Percentiles rank a stretch among this genome's conserved stretches.
Evolutionary conservation across 2,888 invertebrate species (phyloP).

Genomic region (Encarsia formosa): DNA sequence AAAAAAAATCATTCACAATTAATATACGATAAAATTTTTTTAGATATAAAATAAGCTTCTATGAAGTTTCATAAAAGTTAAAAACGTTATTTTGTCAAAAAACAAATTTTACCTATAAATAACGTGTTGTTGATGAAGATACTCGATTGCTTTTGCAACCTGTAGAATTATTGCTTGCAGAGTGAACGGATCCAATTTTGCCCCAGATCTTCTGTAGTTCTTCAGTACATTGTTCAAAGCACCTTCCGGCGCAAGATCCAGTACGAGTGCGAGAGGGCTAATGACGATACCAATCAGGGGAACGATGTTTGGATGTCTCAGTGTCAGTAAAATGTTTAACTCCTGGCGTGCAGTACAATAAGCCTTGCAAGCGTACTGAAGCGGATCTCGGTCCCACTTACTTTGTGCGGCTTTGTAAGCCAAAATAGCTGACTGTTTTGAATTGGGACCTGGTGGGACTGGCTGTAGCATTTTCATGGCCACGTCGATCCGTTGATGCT

Average conservation of each 20-base stretch:
- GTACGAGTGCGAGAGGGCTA: conserved; percentile 81
- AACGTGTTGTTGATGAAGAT: conserved; percentile 87
- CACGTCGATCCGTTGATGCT: conserved; percentile 63
- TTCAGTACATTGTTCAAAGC: conserved; percentile 80
- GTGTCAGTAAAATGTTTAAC: conserved; percentile 76
- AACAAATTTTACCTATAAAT: conserved; percentile 72
- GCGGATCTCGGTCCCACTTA: conserved; percentile 91
- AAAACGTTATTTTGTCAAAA: too few species aligned
- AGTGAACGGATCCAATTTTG: conserved; percentile 73
- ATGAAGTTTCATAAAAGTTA: too few species aligned
- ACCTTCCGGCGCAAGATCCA: conserved; percentile 89
- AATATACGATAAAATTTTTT: neutral
- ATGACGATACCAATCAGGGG: conserved; percentile 87
- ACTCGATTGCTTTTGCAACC: conserved; percentile 90
- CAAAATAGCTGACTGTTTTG: conserved; percentile 61
- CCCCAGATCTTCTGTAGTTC: conserved; percentile 81
- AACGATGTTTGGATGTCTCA: conserved; percentile 89
- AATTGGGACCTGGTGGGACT: conserved; percentile 76
- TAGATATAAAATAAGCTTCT: too few species aligned
- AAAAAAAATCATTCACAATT: neutral
- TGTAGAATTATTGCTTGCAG: conserved; percentile 84
- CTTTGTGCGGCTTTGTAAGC: conserved; percentile 64
- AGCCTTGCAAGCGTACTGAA: conserved; percentile 90
- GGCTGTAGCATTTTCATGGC: conserved; percentile 97
- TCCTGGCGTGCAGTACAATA: conserved; percentile 96